Base-by-base conservation (phyloP, 2,797 vertebrate genomes). In the Percopsis omiscomaycus region DNA sequence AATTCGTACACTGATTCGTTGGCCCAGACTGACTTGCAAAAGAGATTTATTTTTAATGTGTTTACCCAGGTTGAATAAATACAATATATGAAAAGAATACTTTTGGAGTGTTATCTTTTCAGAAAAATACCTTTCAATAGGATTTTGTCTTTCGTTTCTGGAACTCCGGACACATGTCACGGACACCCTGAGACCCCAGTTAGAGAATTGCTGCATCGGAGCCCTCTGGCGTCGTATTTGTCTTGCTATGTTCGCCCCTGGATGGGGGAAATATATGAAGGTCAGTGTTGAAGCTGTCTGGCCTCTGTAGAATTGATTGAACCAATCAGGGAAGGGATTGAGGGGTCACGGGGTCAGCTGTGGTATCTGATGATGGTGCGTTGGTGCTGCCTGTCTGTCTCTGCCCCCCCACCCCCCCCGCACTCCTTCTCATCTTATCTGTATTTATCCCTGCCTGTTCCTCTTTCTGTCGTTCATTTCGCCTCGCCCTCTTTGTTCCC, bases 251-350 rank as follows among this genome's bases (percentile, higher is more conserved):
- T 66, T 52, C 37, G 3, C 14, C 22, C 59, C 16, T 67, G 55
- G 4, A 54, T 45, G 22, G 37, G 59, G n/a, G 27, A 61, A 5
- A 49, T 29, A 55, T 44, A 51, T 53, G 42, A 64, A 71, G 60
- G 74, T 64, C 56, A 58, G 9, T 9, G 58, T 48, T 55, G 49
- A 42, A 45, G 32, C 57, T 60, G 60, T 69, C 64, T 73, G 66
- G 75, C 55, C 59, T 73, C 46, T 37, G 50, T 47, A n/a, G 37
- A 73, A 60, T 49, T 69, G 63, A 73, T 66, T 61, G 66, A 69
- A 73, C 75, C 63, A 70, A 70, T 78, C 53, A 61, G 28, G 22
- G 37, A 44, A 22, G 44, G 61, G 53, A 70, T 61, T 64, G 64
- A 14, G 44, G 30, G 37, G 64, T 45, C 65, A 37, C 32, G 32